phyloP scores from a whole-genome alignment of 2,888 invertebrate genomes.

The Pachycephus smyrnensis region DNA sequence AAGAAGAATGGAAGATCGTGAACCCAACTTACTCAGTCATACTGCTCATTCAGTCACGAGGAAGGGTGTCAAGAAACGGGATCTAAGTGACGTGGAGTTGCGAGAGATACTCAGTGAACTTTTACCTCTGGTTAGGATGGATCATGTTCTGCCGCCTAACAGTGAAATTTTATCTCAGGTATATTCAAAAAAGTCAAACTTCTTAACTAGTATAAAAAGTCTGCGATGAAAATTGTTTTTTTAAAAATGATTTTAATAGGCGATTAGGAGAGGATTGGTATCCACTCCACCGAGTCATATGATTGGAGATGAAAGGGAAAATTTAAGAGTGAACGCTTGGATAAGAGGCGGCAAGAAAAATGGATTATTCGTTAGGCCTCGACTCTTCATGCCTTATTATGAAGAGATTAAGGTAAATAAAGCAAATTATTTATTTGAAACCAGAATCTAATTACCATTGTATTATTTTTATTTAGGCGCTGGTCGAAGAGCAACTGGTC shows the following conservation, averaged over 20 bases:
- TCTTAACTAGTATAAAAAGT: not conserved
- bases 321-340: conserved; percentile 82
- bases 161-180: conserved; percentile 82
- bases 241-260: conserved; percentile 47
- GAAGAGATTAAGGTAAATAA: conserved; percentile 87
- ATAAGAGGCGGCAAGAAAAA: conserved; percentile 79
- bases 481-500: conserved; percentile 86
- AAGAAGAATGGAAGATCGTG: conserved; percentile 86
- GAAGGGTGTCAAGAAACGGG: conserved; percentile 85
- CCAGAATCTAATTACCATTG: conserved; percentile 9
- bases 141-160: conserved; percentile 89
- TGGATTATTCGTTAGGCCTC: conserved; percentile 83
- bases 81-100: conserved; percentile 86
- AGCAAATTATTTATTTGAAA: not conserved
- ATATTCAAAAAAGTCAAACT: conserved; percentile 7
- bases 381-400: conserved; percentile 94
- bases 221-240: not conserved
- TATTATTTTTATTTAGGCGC: conserved; percentile 67
- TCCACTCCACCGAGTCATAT: conserved; percentile 87
- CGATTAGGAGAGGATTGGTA: conserved; percentile 80
- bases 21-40: conserved; percentile 90
- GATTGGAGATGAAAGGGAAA: conserved; percentile 79
- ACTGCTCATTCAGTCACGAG: conserved; percentile 92
- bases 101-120: conserved; percentile 87
- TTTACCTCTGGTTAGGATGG: conserved; percentile 86